phyloP scores from a whole-genome alignment of 2,113 vertebrate genomes.

The Chelonoidis abingdonii region DNA sequence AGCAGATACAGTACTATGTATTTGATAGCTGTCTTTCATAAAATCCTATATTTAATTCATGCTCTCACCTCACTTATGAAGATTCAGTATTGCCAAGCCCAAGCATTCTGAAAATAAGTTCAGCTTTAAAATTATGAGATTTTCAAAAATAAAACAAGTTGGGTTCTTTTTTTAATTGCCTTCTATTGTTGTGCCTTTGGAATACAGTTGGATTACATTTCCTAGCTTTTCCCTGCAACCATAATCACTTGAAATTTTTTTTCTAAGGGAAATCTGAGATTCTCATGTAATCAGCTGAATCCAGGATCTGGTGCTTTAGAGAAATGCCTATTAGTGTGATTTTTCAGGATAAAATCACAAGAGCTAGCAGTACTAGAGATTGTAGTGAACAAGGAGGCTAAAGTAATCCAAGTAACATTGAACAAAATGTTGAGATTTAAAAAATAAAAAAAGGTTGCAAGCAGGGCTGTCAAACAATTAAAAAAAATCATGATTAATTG shows the following conservation, averaged over 20 bases:
- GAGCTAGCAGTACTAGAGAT: background rate
- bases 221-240: background rate
- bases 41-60: background rate
- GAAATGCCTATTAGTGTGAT: background rate
- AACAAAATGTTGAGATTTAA: background rate
- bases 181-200: background rate
- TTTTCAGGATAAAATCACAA: background rate
- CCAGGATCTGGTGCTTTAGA: background rate
- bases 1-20: background rate
- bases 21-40: background rate
- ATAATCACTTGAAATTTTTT: background rate
- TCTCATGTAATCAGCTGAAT: background rate
- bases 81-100: background rate
- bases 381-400: background rate
- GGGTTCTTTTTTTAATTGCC: background rate
- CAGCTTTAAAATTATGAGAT: background rate
- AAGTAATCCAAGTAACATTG: background rate
- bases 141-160: background rate
- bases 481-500: too few species aligned
- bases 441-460: too few species aligned
- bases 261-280: background rate
- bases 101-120: background rate
- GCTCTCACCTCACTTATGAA: background rate
- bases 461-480: too few species aligned
- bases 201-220: background rate